phyloP scores from a whole-genome alignment of 2,797 vertebrate genomes.

The Galagoides demidoff region DNA sequence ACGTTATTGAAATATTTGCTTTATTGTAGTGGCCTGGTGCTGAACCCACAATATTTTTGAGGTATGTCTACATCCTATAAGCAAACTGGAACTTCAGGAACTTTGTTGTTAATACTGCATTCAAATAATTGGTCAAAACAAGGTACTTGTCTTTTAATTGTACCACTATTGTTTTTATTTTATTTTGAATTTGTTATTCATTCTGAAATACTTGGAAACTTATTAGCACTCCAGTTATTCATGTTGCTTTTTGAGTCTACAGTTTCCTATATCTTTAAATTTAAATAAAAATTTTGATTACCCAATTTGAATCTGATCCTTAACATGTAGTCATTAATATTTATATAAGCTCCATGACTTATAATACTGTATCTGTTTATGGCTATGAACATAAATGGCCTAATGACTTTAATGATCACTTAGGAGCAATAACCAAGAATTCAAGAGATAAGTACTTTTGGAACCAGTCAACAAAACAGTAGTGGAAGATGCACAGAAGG shows the following conservation, averaged over 20 bases:
- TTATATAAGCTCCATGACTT: slow-evolving; percentile 44
- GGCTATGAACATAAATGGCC: slow-evolving; percentile 47
- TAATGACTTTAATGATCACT: slow-evolving; percentile 55
- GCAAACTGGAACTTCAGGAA: not conserved
- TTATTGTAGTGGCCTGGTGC: not conserved
- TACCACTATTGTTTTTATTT: not conserved
- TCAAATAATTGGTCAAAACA: not conserved
- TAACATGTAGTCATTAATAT: slow-evolving; percentile 58
- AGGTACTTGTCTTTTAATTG: not conserved
- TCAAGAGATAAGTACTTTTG: slow-evolving; percentile 46
- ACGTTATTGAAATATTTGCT: not conserved
- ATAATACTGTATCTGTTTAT: slow-evolving; percentile 47
- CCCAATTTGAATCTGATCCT: slow-evolving; percentile 60
- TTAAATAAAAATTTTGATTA: slow-evolving; percentile 61
- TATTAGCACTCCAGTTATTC: not conserved
- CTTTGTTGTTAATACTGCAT: not conserved
- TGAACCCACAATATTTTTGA: not conserved
- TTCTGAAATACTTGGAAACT: not conserved
- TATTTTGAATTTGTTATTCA: slow-evolving; percentile 32
- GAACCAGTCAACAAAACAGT: slow-evolving; percentile 47
- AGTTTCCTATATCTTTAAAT: slow-evolving; percentile 59
- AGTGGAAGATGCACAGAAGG: slow-evolving; percentile 36
- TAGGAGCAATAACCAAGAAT: slow-evolving; percentile 29
- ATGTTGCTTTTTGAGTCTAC: not conserved
- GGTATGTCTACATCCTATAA: not conserved